Percentiles rank a stretch among this genome's conserved stretches.
phyloP scores from a whole-genome alignment of 2,888 invertebrate genomes.

The Apodemia zela region DNA sequence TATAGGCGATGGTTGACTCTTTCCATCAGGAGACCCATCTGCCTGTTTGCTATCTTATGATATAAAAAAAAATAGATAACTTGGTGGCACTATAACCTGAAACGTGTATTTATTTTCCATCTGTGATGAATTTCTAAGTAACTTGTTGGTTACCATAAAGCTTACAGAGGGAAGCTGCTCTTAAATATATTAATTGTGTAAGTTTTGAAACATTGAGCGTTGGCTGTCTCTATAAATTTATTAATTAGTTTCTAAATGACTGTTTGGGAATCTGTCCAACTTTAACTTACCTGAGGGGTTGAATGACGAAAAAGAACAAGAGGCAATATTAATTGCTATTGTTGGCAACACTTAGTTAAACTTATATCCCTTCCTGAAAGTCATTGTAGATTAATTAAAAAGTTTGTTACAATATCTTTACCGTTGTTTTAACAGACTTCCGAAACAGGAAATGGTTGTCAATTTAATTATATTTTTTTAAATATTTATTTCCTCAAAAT shows the following conservation, averaged over 20 bases:
- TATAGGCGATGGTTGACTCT: too few species aligned
- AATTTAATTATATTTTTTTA: background rate
- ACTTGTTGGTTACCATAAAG: background rate
- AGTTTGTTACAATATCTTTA: background rate
- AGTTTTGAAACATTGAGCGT: background rate
- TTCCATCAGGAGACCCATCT: too few species aligned
- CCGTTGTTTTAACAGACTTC: background rate
- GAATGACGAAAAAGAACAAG: background rate
- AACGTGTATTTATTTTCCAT: background rate
- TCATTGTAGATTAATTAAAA: conserved; percentile 15
- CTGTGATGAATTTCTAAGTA: background rate
- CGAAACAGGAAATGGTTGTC: background rate
- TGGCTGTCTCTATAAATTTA: conserved; percentile 12
- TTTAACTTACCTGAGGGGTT: conserved; percentile 9
- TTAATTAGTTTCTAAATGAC: conserved; percentile 14
- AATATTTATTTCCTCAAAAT: too few species aligned
- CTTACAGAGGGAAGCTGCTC: background rate
- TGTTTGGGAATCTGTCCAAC: conserved; percentile 12
- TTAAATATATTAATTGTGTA: conserved; percentile 9
- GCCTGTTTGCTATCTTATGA: too few species aligned
- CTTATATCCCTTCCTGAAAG: background rate
- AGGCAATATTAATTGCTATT: conserved; percentile 11
- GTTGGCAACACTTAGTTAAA: conserved; percentile 6
- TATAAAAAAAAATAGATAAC: too few species aligned
- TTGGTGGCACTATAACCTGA: too few species aligned